These are phyloP conservation scores for Larimichthys polyactis DNA, from an alignment of 2,113 vertebrate genomes.

Conservation along the genomic window DNA sequence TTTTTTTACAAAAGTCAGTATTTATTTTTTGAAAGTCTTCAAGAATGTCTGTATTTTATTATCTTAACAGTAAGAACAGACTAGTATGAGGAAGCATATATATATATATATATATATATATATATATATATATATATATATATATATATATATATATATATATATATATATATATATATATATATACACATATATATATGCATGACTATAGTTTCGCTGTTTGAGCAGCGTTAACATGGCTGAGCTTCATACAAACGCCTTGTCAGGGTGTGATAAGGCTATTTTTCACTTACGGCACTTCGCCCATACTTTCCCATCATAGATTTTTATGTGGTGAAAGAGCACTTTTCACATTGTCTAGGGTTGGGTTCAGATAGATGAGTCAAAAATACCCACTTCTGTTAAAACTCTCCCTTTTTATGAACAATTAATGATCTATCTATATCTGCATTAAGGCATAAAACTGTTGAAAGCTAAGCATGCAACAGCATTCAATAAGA, in stretches of 20 bases:
- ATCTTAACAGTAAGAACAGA: background rate
- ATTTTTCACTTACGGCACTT: background rate
- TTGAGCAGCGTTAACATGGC: background rate
- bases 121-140: no score
- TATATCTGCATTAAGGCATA: background rate
- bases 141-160: no score
- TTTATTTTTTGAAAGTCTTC: background rate
- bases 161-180: no score
- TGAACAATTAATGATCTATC: background rate
- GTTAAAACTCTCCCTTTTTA: background rate
- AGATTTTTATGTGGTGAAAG: constrained; percentile 1
- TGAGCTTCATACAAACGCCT: constrained; percentile 8
- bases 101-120: no score
- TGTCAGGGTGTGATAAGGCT: background rate
- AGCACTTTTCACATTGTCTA: background rate
- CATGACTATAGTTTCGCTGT: constrained; percentile 20
- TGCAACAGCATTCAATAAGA: background rate
- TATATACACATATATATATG: background rate
- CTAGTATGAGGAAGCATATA: constrained; percentile 26
- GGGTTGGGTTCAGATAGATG: background rate
- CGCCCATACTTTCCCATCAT: background rate
- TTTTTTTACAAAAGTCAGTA: background rate
- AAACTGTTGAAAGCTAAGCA: background rate
- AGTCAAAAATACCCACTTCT: background rate
- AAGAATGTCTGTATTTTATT: background rate